A percentile compares a stretch with the other conserved stretches of the same genome.
Evolutionary conservation across 1,140 invertebrate species (phyloP).

Genomic region (Drepana arcuata): DNA sequence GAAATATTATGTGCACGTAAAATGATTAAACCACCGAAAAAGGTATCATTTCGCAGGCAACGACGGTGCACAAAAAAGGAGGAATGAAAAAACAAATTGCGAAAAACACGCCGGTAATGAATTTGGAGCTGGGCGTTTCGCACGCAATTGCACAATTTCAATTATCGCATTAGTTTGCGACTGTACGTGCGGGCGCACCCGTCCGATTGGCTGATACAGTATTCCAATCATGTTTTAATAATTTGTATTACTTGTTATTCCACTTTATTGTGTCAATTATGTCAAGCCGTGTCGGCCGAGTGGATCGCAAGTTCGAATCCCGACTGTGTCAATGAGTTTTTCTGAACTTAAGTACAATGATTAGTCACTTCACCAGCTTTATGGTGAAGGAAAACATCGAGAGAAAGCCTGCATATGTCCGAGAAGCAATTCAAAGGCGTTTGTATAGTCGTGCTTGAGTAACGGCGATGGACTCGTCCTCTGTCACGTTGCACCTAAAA

Average conservation of each 20-base stretch:
- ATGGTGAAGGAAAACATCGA: too few species aligned
- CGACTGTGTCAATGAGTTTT: too few species aligned
- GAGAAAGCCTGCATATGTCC: too few species aligned
- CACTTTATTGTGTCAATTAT: conserved; percentile 7
- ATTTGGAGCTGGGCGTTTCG: conserved; percentile 53
- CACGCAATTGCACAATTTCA: conserved; percentile 71
- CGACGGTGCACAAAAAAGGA: conserved; percentile 32
- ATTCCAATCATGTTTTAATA: too few species aligned
- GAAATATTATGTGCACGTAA: conserved; percentile 33
- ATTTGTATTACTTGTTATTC: background rate
- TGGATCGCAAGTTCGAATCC: too few species aligned
- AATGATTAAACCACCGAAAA: conserved; percentile 50
- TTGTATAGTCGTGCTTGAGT: too few species aligned
- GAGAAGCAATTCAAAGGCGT: too few species aligned
- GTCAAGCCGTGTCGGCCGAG: conserved; percentile 2
- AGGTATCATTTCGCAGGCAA: conserved; percentile 35
- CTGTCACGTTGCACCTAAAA: too few species aligned
- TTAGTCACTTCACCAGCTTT: too few species aligned
- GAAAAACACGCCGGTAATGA: conserved; percentile 55
- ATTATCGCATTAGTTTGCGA: conserved; percentile 60
- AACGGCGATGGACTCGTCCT: too few species aligned
- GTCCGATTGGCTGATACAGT: conserved; percentile 19
- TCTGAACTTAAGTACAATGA: too few species aligned
- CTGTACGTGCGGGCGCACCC: conserved; percentile 9
- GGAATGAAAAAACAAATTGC: conserved; percentile 34